Percentiles rank a stretch among this genome's conserved stretches.
phyloP scores from a whole-genome alignment of 2,113 vertebrate genomes.

The Cololabis saira region DNA sequence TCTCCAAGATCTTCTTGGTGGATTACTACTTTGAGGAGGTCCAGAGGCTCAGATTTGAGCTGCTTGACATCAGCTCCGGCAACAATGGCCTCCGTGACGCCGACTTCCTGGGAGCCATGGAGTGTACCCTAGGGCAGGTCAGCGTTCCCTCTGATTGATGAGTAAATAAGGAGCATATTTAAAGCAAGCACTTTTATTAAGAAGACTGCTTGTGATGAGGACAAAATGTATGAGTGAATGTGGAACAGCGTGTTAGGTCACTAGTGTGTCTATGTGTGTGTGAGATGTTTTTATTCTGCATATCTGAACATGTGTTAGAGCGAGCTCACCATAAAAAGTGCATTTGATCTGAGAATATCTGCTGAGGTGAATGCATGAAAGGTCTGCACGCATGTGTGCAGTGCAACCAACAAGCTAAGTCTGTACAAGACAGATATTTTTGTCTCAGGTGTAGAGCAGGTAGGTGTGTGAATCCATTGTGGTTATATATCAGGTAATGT shows the following conservation, averaged over 20 bases:
- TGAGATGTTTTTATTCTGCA: not conserved
- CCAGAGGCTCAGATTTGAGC: conserved; percentile 94
- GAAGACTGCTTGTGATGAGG: not conserved
- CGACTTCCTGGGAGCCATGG: conserved; percentile 95
- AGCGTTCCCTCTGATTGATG: conserved; percentile 23
- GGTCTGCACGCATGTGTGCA: not conserved
- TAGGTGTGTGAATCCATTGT: not conserved
- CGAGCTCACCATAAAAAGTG: not conserved
- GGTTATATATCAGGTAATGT: conserved; percentile 1
- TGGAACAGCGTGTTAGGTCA: conserved; percentile 2
- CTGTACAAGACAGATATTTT: no score
- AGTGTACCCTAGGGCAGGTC: conserved; percentile 97
- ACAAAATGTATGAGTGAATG: not conserved
- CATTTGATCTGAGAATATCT: not conserved
- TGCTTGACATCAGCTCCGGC: conserved; percentile 95
- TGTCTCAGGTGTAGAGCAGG: no score
- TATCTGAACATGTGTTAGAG: not conserved
- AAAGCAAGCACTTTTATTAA: not conserved
- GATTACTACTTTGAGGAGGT: conserved; percentile 99
- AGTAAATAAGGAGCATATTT: not conserved
- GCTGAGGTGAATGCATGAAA: conserved; percentile 1
- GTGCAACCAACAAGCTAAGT: no score
- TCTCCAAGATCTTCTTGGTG: conserved; percentile 96
- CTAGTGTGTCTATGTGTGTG: not conserved
- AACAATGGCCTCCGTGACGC: conserved; percentile 96